Evolutionary conservation across 2,797 vertebrate species (phyloP).

Genomic region (Centroberyx gerrardi): DNA sequence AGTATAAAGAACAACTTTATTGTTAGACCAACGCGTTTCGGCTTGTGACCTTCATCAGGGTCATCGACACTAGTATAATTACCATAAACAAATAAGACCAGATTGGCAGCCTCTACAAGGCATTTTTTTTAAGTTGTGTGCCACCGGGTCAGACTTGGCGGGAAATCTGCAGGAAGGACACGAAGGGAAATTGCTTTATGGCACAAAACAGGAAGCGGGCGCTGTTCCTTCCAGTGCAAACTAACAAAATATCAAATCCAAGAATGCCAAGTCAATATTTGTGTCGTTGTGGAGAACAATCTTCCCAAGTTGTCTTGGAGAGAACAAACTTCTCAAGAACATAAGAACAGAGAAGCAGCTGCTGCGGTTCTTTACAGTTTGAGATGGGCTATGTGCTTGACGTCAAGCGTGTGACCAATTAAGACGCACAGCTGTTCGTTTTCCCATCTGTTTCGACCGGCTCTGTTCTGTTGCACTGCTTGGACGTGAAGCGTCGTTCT

Average conservation of each 20-base stretch:
- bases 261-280: slow-evolving; percentile 36
- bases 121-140: too few species aligned
- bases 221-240: slow-evolving; percentile 36
- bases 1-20: too few species aligned
- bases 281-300: slow-evolving; percentile 65
- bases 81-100: too few species aligned
- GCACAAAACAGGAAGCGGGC: slow-evolving; percentile 42
- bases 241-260: slow-evolving; percentile 42
- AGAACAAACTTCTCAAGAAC: slow-evolving; percentile 9
- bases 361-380: slow-evolving; percentile 32
- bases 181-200: slow-evolving; percentile 45
- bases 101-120: too few species aligned
- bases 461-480: slow-evolving; percentile 53
- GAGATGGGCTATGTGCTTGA: slow-evolving; percentile 44
- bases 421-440: slow-evolving; percentile 76
- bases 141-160: slow-evolving; percentile 26
- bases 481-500: slow-evolving; percentile 70
- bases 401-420: slow-evolving; percentile 82
- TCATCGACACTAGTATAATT: too few species aligned
- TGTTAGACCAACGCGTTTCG: too few species aligned
- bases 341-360: slow-evolving; percentile 38
- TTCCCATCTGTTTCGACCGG: slow-evolving; percentile 72
- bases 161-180: slow-evolving; percentile 59
- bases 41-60: too few species aligned
- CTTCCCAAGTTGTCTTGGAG: slow-evolving; percentile 53